Base-by-base conservation (phyloP, 2,888 invertebrate genomes). In the Operophtera brumata region DNA sequence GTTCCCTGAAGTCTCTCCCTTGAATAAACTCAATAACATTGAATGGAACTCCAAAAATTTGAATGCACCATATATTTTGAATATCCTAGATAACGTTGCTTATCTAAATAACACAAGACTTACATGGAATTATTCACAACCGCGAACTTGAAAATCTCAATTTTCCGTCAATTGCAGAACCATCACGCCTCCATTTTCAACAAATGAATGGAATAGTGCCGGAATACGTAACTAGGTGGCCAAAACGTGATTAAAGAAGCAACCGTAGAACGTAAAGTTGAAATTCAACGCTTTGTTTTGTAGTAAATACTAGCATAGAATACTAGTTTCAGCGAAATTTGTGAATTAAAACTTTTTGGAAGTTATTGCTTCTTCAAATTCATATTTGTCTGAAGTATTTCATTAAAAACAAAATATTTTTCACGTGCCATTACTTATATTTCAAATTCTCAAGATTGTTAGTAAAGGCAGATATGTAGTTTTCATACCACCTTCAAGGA, bases 121-220 rank as follows among this genome's bases (percentile, higher is more conserved):
- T 65, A 86, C 84, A 71, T 71, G 70, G 63, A 77, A 77, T 78
- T 79, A 68, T 66, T 70, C 74, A 75, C 78, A 84, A 80, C 80
- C 73, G 78, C 79, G 70, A 86, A 86, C 80, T 80, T 82, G 83
- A 85, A 87, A 84, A 84, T 78, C 74, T 64, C 67, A 75, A 75
- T 76, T 78, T 80, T 82, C 74, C 80, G 78, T 82, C 83, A 80
- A 82, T 77, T 76, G 79, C 77, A 76, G 42, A 45, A 79, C 83
- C 82, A 84, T 89, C 86, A 86, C 84, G 82, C 83, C 84, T 83
- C 87, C 89, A 90, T 89, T 86, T 89, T 84, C 85, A 84, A 89
- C 86, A 89, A 88, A 87, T 88, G 89, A 89, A 84, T 82, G 81
- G 70, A 75, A 69, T 52, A 50, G 57, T 52, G 51, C 62, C 61